Conservation (phyloP, 1,140 invertebrate genomes). For the Ceratina calcarata region DNA sequence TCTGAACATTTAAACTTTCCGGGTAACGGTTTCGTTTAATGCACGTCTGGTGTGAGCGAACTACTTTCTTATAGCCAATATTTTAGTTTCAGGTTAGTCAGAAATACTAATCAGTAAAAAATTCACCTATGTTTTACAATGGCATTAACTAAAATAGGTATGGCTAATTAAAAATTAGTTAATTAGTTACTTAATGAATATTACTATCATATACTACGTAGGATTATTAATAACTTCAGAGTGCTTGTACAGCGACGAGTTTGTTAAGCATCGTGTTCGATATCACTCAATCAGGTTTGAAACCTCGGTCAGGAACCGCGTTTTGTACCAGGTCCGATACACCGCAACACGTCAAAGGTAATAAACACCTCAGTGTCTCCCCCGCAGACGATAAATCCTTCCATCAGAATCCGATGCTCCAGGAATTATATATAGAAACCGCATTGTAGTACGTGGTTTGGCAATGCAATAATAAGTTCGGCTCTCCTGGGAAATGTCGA, state of each 20-base stretch:
- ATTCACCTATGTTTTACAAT: too few relatives aligned
- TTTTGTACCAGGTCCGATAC: background rate
- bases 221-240: too few relatives aligned
- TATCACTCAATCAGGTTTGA: background rate
- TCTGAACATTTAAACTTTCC: background rate
- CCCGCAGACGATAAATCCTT: background rate
- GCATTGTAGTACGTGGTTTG: slow-evolving; percentile 18
- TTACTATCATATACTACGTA: too few relatives aligned
- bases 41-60: too few relatives aligned
- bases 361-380: background rate
- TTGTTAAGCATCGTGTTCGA: background rate
- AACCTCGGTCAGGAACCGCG: background rate
- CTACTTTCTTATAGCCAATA: background rate
- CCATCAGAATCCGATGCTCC: background rate
- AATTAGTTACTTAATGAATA: too few relatives aligned
- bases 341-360: background rate
- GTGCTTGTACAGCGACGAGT: background rate
- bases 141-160: too few relatives aligned
- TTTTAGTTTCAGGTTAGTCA: too few relatives aligned
- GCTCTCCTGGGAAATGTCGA: slow-evolving; percentile 19
- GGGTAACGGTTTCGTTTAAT: too few relatives aligned
- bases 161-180: too few relatives aligned
- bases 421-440: slow-evolving; percentile 17
- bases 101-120: too few relatives aligned
- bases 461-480: slow-evolving; percentile 20